Conservation (phyloP, 2,888 invertebrate species). For the Cerceris rybyensis region DNA sequence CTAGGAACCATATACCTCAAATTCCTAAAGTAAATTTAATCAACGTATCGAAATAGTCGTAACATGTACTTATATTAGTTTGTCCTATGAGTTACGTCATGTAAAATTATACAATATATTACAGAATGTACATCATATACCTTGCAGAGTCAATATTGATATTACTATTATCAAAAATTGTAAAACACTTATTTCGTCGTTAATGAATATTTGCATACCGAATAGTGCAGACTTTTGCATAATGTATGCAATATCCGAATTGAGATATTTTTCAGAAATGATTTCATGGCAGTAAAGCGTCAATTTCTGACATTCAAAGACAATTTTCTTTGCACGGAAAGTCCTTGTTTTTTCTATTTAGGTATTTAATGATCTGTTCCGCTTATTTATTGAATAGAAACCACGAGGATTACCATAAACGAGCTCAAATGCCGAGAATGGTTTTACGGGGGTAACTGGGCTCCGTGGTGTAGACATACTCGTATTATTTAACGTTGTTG, state of each 20-base stretch:
- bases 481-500: constrained; percentile 66
- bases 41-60: constrained; percentile 18
- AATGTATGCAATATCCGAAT: constrained; percentile 1
- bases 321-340: constrained; percentile 6
- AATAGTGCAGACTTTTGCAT: neutral
- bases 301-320: constrained; percentile 23
- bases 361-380: constrained; percentile 58
- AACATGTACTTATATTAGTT: constrained; percentile 7
- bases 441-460: constrained; percentile 73
- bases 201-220: neutral
- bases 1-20: constrained; percentile 51
- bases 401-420: constrained; percentile 76
- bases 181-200: constrained; percentile 1
- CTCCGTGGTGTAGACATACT: constrained; percentile 70
- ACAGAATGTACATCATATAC: constrained; percentile 51
- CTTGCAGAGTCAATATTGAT: constrained; percentile 14
- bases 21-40: constrained; percentile 30
- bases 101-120: constrained; percentile 47
- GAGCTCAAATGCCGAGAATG: constrained; percentile 76
- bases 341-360: neutral
- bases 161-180: constrained; percentile 7
- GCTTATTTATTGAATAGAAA: constrained; percentile 69
- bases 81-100: constrained; percentile 6
- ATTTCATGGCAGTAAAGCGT: constrained; percentile 39
- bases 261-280: constrained; percentile 13